Evolutionary conservation across 2,888 invertebrate genomes (phyloP), one percentile per base, ranked within the genome.

Genomic region (Synergus laeviventris): DNA sequence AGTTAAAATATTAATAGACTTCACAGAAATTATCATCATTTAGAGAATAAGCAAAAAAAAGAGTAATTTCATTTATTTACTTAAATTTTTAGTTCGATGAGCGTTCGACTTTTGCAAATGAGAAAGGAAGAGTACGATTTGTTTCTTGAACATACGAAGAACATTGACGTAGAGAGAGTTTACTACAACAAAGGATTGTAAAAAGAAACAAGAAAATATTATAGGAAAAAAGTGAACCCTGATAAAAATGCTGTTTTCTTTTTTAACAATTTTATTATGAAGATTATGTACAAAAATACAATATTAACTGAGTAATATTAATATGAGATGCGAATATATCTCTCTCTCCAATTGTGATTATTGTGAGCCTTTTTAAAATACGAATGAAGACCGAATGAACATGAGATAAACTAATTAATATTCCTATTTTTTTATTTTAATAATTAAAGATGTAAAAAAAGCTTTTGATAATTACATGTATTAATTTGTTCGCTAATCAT

Each of bases 251-350:
- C 31, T 31, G 0, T 56, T 18, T 45, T 70, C 36, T 49, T 49
- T 49, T 45, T 4, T 49, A 45, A 66, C 66, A 70, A 70, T 45
- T 70, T 45, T 70, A 70, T 49, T 70, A 56, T 56, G 18, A 56
- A 56, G 56, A 24, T 56, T 56, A 70, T 70, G 70, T 70, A 70
- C 70, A 70, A 70, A 70, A 70, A 56, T 56, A 56, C 56, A 56
- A 56, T 56, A 21, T 56, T 56, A 56, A 21, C 56, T n/a, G n/a
- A n/a, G n/a, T n/a, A 56, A 56, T 56, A 21, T 56, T 56, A 56
- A 21, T 21, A 56, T 21, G 11, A 56, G n/a, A 1, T 31, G 31
- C 31, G 49, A 9, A n/a, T 49, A 8, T n/a, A n/a, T 21, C n/a
- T n/a, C n/a, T n/a, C n/a, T n/a, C n/a, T 56, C n/a, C 24, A 31